phyloP scores from a whole-genome alignment of 2,113 vertebrate genomes.

The pig (Sus scrofa) region T2T-Sscrofa CM000828.6:39895501-39896000 shows the following conservation, averaged over 20 bases:
- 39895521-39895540: slow-evolving; percentile 13
- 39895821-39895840: background rate
- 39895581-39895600: background rate
- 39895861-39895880: background rate
- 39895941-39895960: background rate
- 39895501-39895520: background rate
- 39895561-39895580: background rate
- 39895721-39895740: background rate
- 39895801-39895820: background rate
- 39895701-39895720: background rate
- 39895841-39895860: background rate
- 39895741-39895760: background rate
- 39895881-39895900: background rate
- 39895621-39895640: background rate
- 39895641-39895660: background rate
- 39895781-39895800: background rate
- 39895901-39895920: background rate
- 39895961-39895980: background rate
- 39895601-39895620: background rate
- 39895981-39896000: background rate
- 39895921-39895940: background rate
- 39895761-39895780: background rate
- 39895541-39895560: background rate
- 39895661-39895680: background rate
- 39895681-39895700: background rate